Evolutionary conservation across 2,888 invertebrate genomes (phyloP), one percentile per base, ranked within the genome.

Genomic region (Panzeria rudis): DNA sequence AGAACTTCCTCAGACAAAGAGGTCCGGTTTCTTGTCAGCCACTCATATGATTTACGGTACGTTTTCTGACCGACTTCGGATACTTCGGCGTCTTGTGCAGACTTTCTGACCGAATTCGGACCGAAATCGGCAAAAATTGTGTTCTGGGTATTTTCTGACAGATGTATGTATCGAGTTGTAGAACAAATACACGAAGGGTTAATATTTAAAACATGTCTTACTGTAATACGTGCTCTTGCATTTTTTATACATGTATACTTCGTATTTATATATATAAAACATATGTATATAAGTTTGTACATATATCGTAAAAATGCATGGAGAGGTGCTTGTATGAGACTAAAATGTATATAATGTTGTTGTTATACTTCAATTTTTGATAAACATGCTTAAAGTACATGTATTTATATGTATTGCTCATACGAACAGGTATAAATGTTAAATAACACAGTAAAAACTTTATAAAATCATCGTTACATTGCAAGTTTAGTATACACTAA

Each of bases 141-240:
- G n/a, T n/a, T n/a, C n/a, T n/a, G n/a, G n/a, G n/a, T 32, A 8
- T 71, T 47, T 56, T 64, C 20, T 11, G 61, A 4, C 23, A n/a
- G n/a, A 72, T 62, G 54, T 62, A 8, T 38, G 62, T 61, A 47
- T 62, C 56, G 47, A 47, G 44, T 75, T 85, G 64, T 75, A 71
- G 73, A 73, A 77, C 64, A 82, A 75, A 78, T 82, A 78, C 82
- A 78, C 78, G 44, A 78, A 84, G 86, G 77, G 86, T 86, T 86
- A 84, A 83, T 77, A 86, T 86, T 86, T 86, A 79, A 86, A 86
- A 84, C 84, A 84, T 82, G 84, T 86, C 66, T 75, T 82, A 50
- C 78, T 47, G 69, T 54, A 41, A 72, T 66, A 86, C 84, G 78
- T 81, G 83, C 47, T 80, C 44, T 62, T 73, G 79, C 76, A 80